Evolutionary conservation across 2,113 vertebrate species (phyloP), one percentile per base, ranked within the genome.

Genomic region (Pelusios castaneus): DNA sequence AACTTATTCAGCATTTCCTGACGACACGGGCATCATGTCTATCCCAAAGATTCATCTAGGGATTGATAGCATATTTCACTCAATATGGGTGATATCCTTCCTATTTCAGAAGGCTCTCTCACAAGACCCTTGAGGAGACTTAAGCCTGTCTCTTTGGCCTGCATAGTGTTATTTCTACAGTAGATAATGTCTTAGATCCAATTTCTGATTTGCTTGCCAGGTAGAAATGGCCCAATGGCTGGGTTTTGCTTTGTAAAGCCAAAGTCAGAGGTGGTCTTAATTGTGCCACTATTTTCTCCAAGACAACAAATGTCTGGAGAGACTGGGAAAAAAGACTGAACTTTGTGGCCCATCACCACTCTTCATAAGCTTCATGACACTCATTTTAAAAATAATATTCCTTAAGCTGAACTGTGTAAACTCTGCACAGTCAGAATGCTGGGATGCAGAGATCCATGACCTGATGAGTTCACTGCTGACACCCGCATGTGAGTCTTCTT

Each of bases 41-140:
- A 83, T 76, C 79, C 82, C 60, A 78, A 1, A 17, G 85, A 88
- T 81, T 84, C 45, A 52, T 73, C 85, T 10, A 1, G 4, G 1
- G 4, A 79, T 92, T 80, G 83, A 76, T 80, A 79, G 88, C 21
- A 88, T 86, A 91, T 94, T 70, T 51, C 54, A 91, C 41, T 81
- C 73, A 86, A 58, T 67, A 80, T 82, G 82, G 1, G 0, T 11
- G 10, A 52, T 13, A 47, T 21, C 89, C 34, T 67, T 38, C n/a
- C n/a, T 22, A 73, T 25, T 58, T 89, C 84, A 87, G 91, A 84
- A 83, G 82, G 79, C 82, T 12, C 56, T 12, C 56, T 43, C 90
- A 45, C 19, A 85, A 60, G 73, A 76, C 29, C 11, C 85, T 52
- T n/a, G 19, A 70, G 63, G 19, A 17, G 34, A 38, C 34, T 70